Percentiles rank a stretch among this genome's conserved stretches.
phyloP scores from a whole-genome alignment of 2,113 vertebrate species.

The Sarotherodon lohbergeri region DNA sequence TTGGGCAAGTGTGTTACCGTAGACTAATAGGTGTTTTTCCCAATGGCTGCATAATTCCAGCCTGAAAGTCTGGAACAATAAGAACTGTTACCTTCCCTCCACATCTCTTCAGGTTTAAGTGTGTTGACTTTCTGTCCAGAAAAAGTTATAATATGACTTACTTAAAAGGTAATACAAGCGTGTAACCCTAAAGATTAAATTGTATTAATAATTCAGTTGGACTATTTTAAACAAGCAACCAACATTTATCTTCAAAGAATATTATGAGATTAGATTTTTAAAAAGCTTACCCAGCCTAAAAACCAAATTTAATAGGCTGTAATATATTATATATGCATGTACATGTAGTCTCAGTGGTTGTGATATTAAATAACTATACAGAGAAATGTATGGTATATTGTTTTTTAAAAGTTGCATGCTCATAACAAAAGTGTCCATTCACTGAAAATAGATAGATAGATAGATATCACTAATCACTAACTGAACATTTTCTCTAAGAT shows the following conservation, averaged over 20 bases:
- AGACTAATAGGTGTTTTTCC: not conserved
- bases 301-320: not conserved
- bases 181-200: not conserved
- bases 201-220: not conserved
- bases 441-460: not conserved
- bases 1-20: not conserved
- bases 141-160: not conserved
- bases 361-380: not conserved
- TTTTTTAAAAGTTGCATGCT: not conserved
- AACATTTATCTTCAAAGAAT: not conserved
- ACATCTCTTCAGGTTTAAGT: not conserved
- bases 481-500: not conserved
- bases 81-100: not conserved
- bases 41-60: not conserved
- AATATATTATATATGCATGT: rapidly evolving
- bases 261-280: not conserved
- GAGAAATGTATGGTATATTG: rapidly evolving
- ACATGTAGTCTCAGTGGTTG: rapidly evolving
- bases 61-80: not conserved
- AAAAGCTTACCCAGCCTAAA: not conserved
- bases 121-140: not conserved
- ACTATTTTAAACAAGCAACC: not conserved
- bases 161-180: not conserved
- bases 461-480: not conserved
- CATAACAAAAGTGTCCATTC: not conserved